These are phyloP conservation scores for Acanthaster planci DNA, from an alignment of 35 echinoderm and acorn worm species.

Conservation along the genomic window DNA sequence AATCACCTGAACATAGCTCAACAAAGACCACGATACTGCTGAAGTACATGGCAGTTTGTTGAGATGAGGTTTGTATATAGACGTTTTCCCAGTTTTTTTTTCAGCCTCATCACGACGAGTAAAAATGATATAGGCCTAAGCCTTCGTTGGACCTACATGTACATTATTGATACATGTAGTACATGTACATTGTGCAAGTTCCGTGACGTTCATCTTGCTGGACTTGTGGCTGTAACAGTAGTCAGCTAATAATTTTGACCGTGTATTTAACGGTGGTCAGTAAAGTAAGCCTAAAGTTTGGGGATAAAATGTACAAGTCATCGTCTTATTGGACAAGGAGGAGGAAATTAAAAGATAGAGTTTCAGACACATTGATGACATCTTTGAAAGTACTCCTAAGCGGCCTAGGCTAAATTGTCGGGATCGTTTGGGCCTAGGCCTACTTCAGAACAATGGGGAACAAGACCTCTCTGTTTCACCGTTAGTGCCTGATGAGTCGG, in stretches of 20 bases:
- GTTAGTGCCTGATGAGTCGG: no score
- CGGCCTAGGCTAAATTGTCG: no score
- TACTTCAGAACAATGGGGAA: no score
- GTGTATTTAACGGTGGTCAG: neutral
- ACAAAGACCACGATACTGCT: neutral
- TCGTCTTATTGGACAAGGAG: constrained; percentile 7
- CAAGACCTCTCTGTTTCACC: no score
- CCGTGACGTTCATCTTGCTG: neutral
- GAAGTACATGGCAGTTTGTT: neutral
- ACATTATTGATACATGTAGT: no score
- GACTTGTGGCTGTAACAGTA: neutral
- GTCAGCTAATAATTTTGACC: neutral
- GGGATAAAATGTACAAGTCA: neutral
- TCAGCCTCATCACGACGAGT: neutral
- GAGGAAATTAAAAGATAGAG: neutral
- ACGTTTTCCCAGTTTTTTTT: neutral
- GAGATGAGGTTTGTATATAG: neutral
- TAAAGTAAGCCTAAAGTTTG: neutral
- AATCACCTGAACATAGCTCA: no score
- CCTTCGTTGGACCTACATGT: no score
- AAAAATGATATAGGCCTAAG: no score
- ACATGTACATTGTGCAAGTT: neutral
- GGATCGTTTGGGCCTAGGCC: no score
- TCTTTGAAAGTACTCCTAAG: neutral
- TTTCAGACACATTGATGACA: constrained; percentile 22